Conservation (phyloP, 1,140 invertebrate genomes). For the Drosophila grimshawi region DNA sequence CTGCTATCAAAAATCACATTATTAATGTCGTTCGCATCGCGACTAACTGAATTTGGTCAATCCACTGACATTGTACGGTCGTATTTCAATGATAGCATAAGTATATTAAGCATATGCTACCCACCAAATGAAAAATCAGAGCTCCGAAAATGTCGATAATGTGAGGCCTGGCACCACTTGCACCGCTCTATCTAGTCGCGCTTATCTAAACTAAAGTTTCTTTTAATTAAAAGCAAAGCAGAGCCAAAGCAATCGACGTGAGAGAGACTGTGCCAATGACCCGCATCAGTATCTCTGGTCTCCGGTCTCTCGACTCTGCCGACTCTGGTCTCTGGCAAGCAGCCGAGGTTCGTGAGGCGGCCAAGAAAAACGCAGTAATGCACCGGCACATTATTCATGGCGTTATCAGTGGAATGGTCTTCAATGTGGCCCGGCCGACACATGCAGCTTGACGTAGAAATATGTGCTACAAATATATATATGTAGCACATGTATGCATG, state of each 20-base stretch:
- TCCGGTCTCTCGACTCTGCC: background rate
- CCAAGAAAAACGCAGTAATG: conserved; percentile 79
- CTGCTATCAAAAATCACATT: conserved; percentile 73
- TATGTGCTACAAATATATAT: conserved; percentile 25
- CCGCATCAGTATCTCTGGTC: conserved; percentile 58
- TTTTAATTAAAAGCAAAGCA: conserved; percentile 82
- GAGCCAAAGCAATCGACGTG: conserved; percentile 48
- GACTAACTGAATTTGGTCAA: conserved; percentile 54
- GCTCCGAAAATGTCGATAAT: conserved; percentile 57
- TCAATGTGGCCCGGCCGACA: conserved; percentile 26
- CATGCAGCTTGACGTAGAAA: conserved; percentile 38
- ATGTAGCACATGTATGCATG: background rate
- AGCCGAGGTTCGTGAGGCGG: conserved; percentile 24
- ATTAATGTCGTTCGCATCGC: conserved; percentile 60
- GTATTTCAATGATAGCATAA: conserved; percentile 73
- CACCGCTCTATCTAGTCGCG: conserved; percentile 56
- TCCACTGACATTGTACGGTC: conserved; percentile 44
- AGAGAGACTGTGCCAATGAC: conserved; percentile 69
- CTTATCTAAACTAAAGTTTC: conserved; percentile 80
- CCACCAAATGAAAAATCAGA: conserved; percentile 25
- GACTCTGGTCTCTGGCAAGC: background rate
- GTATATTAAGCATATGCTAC: conserved; percentile 63
- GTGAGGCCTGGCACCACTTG: conserved; percentile 54
- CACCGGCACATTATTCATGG: conserved; percentile 81
- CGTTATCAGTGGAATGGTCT: conserved; percentile 74